These are phyloP conservation scores for Luffia ferchaultella DNA, from an alignment of 2,888 invertebrate species.

Conservation along the genomic window DNA sequence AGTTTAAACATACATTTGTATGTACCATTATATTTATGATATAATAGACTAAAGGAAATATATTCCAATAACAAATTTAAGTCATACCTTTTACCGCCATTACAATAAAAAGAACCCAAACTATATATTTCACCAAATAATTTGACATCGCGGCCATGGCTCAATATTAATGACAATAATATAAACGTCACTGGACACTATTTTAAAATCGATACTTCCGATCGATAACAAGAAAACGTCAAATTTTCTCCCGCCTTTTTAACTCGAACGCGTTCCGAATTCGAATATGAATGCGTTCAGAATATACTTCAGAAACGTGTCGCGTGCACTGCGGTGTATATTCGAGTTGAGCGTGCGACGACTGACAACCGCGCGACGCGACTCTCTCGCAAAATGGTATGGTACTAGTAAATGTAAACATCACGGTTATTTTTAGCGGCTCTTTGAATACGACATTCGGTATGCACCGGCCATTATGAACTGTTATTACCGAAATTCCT, in stretches of 20 bases:
- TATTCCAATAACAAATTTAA: not conserved
- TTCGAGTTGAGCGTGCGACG: constrained; percentile 17
- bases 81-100: not conserved
- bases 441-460: constrained; percentile 16
- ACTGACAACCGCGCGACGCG: constrained; percentile 23
- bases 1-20: too few species aligned
- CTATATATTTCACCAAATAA: not conserved
- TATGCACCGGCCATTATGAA: not conserved
- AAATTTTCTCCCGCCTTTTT: constrained; percentile 9
- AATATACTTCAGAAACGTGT: constrained; percentile 17
- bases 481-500: not conserved
- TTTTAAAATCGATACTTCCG: not conserved
- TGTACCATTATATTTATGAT: not conserved
- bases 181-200: not conserved
- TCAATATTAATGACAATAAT: too few species aligned
- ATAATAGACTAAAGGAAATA: not conserved
- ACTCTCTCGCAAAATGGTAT: constrained; percentile 21
- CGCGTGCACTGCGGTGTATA: constrained; percentile 20
- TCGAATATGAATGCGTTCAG: constrained; percentile 17
- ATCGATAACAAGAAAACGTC: constrained; percentile 3
- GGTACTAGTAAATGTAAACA: constrained; percentile 26
- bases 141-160: not conserved
- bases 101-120: not conserved
- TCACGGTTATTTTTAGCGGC: constrained; percentile 32
- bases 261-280: constrained; percentile 14